Percentiles rank a stretch among this genome's conserved stretches.
Conservation (phyloP, 1,140 invertebrate species). For the Yoshiicerus persimilis region DNA sequence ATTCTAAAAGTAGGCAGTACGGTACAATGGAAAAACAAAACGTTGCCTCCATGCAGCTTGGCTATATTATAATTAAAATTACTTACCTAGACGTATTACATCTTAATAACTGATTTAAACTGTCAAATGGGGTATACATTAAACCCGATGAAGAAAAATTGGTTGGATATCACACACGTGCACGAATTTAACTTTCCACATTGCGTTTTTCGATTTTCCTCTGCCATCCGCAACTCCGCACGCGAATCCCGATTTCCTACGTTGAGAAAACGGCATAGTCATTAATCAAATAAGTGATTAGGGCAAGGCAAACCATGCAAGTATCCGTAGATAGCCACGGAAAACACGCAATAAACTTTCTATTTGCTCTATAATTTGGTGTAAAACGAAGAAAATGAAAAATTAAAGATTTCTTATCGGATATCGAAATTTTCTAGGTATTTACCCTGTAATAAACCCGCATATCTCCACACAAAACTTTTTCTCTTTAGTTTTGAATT, state of each 20-base stretch:
- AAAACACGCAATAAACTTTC: not conserved
- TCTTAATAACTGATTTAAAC: constrained; percentile 14
- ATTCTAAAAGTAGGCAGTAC: not conserved
- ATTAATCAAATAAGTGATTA: constrained; percentile 8
- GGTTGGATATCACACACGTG: not conserved
- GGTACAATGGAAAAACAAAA: not conserved
- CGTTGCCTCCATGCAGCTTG: no score
- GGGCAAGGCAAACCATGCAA: not conserved
- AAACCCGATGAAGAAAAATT: not conserved
- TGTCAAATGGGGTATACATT: not conserved
- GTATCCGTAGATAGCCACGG: not conserved
- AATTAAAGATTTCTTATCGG: not conserved
- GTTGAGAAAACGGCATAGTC: not conserved
- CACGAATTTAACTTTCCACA: not conserved
- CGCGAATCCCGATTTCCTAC: constrained; percentile 1
- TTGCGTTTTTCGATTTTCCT: not conserved
- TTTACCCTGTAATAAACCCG: not conserved
- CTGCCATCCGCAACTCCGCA: not conserved
- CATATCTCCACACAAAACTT: not conserved
- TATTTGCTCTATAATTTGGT: not conserved
- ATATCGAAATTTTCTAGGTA: not conserved
- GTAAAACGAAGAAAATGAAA: not conserved
- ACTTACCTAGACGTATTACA: not conserved
- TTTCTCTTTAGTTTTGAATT: not conserved
- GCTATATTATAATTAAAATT: not conserved